Evolutionary conservation across 1,140 invertebrate genomes (phyloP), one percentile per base, ranked within the genome.

Genomic region (Drosophila eugracilis): DNA sequence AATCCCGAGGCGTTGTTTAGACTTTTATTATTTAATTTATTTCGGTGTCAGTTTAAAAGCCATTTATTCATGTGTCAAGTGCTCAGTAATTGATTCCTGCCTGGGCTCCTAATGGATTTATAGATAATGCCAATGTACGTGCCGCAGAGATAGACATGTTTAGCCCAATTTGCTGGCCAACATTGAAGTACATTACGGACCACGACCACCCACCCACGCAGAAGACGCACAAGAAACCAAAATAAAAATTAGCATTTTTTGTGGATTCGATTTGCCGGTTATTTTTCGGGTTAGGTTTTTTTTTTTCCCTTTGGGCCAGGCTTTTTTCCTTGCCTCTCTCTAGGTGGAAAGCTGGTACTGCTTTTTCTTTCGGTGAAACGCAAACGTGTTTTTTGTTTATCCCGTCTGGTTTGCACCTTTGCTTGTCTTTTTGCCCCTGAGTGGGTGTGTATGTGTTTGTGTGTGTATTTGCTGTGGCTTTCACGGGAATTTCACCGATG

Each of bases 311-410:
- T 10, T 36, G 55, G 60, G 55, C 5, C 21, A 59, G 34, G 19
- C 14, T 49, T 22, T 65, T 26, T 24, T 15, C 24, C 26, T 15
- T 24, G 59, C 34, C 52, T 32, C 19, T 28, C 15, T n/a, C n/a
- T n/a, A n/a, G 10, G 15, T 19, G 19, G 17, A 59, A 65, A 47
- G 24, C 60, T 26, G 45, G 34, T 36, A 42, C 47, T 67, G 65
- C 75, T 81, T 63, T 67, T 34, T 41, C 55, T 66, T 75, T 54
- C 12, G 37, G 28, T 17, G 39, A 59, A 75, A 55, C 65, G 55
- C 65, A 81, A n/a, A 62, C 78, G 57, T 76, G 74, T 67, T 63
- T 42, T 60, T 63, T 69, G 74, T 84, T 83, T 83, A 83, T 83
- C 62, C 78, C 45, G 52, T 32, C 62, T 59, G 75, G 62, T 83